Conservation (phyloP, 2,888 invertebrate genomes). For the Linhomoeus sp. region DNA sequence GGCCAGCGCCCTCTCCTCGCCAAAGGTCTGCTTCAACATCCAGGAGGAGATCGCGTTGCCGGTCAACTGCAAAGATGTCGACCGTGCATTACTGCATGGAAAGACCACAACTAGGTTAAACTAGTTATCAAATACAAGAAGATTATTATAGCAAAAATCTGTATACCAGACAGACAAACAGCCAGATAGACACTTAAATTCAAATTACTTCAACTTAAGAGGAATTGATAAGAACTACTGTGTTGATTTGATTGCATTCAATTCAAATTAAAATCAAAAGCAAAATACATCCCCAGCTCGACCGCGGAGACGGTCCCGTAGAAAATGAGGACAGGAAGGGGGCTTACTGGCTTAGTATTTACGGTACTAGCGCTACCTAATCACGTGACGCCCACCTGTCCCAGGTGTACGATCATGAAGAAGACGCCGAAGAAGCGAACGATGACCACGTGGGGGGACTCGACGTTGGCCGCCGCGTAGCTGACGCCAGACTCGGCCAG, state of each 20-base stretch:
- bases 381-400: slow-evolving; percentile 42
- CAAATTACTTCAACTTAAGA: neutral
- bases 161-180: neutral
- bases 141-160: no score
- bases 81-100: no score
- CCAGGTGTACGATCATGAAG: slow-evolving; percentile 90
- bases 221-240: neutral
- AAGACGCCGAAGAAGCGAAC: slow-evolving; percentile 95
- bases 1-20: neutral
- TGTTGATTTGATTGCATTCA: neutral
- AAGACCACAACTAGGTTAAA: no score
- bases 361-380: no score
- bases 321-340: no score
- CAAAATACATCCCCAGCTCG: no score
- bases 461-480: slow-evolving; percentile 54
- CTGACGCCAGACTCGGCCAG: slow-evolving; percentile 77
- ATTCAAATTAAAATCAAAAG: no score
- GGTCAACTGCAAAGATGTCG: slow-evolving; percentile 41
- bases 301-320: no score
- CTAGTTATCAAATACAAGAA: no score
- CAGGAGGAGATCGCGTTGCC: slow-evolving; percentile 79
- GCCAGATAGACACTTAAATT: neutral
- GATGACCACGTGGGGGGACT: slow-evolving; percentile 61
- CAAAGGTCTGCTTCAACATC: slow-evolving; percentile 11
- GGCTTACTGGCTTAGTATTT: no score